phyloP scores from a whole-genome alignment of 2,113 vertebrate genomes.

The Petrocephalus zakoni region DNA sequence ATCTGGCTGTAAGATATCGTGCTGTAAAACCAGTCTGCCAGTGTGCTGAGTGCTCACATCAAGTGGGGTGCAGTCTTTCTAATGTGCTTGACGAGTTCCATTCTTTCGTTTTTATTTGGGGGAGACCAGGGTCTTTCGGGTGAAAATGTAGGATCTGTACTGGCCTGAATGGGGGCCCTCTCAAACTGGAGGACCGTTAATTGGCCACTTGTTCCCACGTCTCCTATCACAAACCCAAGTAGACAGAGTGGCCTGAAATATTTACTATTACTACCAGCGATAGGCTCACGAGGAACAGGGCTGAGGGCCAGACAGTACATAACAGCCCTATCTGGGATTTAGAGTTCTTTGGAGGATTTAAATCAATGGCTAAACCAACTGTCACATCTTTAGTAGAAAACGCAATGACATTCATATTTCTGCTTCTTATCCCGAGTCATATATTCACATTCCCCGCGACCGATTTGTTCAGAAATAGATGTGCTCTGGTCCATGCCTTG shows the following conservation, averaged over 20 bases:
- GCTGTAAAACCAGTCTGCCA: no score
- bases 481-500: neutral
- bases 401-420: slow-evolving; percentile 12
- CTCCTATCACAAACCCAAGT: neutral
- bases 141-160: neutral
- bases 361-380: neutral
- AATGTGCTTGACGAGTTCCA: neutral
- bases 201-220: neutral
- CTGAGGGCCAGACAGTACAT: neutral
- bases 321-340: neutral
- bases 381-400: slow-evolving; percentile 8
- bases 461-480: neutral
- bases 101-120: neutral
- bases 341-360: neutral
- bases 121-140: neutral
- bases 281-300: neutral
- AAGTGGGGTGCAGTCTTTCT: neutral
- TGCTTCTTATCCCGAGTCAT: neutral
- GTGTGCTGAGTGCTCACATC: neutral
- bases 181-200: neutral
- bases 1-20: neutral
- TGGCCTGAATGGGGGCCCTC: neutral
- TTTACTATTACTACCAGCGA: neutral
- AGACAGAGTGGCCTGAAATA: neutral
- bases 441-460: neutral